These are phyloP conservation scores for Callorhinus ursinus DNA, from an alignment of 2,113 vertebrate species.

Conservation along the genomic window DNA sequence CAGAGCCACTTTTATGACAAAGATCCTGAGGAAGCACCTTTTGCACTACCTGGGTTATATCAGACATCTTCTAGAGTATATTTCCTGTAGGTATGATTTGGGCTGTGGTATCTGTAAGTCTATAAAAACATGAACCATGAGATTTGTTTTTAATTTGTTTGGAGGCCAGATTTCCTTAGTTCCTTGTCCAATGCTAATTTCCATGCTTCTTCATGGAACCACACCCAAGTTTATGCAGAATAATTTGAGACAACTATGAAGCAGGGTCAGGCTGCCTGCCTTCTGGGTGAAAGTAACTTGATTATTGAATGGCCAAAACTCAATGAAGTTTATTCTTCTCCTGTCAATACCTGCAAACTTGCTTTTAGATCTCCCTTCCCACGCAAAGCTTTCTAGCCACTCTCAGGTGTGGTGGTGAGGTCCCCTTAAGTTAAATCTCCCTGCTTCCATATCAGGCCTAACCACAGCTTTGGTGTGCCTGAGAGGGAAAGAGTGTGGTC, in stretches of 20 bases:
- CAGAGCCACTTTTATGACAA: neutral
- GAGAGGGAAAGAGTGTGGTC: neutral
- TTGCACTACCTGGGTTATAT: neutral
- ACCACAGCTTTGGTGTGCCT: neutral
- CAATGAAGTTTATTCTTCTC: neutral
- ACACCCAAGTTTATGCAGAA: neutral
- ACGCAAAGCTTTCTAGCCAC: neutral
- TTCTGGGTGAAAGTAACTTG: neutral
- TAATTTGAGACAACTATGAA: neutral
- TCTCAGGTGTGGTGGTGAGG: neutral
- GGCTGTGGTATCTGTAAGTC: neutral
- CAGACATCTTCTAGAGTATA: neutral
- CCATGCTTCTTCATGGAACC: neutral
- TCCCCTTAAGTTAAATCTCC: neutral
- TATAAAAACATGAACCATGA: neutral
- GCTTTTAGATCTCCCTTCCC: neutral
- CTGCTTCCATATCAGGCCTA: neutral
- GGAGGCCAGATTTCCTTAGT: neutral
- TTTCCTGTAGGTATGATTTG: neutral
- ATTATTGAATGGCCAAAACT: neutral
- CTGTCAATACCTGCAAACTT: neutral
- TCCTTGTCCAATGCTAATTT: slow-evolving; percentile 32
- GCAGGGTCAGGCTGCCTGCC: neutral
- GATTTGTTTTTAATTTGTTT: slow-evolving; percentile 24
- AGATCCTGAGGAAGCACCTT: neutral